Percentiles rank a stretch among this genome's conserved stretches.
phyloP scores from a whole-genome alignment of 2,113 vertebrate species.

The Geococcyx californianus region DNA sequence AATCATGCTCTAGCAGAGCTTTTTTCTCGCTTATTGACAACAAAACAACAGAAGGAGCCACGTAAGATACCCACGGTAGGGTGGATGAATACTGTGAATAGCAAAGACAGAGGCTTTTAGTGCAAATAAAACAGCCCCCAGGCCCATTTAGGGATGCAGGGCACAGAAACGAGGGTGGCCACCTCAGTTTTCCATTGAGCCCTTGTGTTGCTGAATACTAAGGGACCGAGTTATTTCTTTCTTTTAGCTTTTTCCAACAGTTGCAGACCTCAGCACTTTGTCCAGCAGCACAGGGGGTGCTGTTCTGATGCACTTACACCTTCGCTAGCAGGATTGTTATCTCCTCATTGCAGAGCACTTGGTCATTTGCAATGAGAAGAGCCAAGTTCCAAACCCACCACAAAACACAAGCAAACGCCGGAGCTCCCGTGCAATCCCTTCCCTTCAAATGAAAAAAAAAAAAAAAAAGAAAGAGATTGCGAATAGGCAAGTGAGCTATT shows the following conservation, averaged over 20 bases:
- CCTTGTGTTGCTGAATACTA: not conserved
- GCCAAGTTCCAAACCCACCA: not conserved
- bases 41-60: not conserved
- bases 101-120: not conserved
- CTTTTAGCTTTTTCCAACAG: not conserved
- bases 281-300: not conserved
- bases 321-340: not conserved
- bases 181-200: not conserved
- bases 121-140: not conserved
- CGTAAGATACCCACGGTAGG: not conserved
- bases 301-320: not conserved
- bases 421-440: not conserved
- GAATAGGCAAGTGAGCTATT: not conserved
- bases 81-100: not conserved
- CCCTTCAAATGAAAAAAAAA: not conserved
- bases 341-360: not conserved
- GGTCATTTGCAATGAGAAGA: not conserved
- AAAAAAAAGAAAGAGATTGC: not conserved
- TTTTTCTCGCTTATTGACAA: not conserved
- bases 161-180: not conserved
- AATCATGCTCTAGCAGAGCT: rapidly evolving
- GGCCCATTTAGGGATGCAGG: rapidly evolving
- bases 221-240: not conserved
- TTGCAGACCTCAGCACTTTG: not conserved
- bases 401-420: not conserved